phyloP scores from a whole-genome alignment of 2,113 vertebrate species.

The Tenrec ecaudatus region DNA sequence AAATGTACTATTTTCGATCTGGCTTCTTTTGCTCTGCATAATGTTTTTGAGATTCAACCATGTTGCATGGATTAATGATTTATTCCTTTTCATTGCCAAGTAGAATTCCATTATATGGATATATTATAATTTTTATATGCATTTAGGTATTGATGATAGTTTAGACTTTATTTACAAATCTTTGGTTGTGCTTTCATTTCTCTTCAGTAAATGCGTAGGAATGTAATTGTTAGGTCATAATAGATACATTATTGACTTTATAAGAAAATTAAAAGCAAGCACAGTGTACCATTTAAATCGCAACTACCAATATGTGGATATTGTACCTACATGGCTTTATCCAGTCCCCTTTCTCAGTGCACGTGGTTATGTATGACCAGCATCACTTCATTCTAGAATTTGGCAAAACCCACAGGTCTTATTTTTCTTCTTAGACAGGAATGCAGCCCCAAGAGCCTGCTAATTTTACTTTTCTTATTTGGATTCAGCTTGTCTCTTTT shows the following conservation, averaged over 20 bases:
- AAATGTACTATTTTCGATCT: background rate
- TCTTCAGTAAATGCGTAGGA: constrained; percentile 13
- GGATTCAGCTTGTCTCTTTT: constrained; percentile 21
- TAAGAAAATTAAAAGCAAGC: background rate
- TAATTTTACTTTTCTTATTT: constrained; percentile 49
- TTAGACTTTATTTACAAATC: constrained; percentile 37
- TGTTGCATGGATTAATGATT: background rate
- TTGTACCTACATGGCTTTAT: constrained; percentile 6
- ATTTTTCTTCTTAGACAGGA: constrained; percentile 7
- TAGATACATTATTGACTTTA: constrained; percentile 6
- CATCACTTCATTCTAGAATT: constrained; percentile 25
- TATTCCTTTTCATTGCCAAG: constrained; percentile 32
- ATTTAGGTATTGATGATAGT: background rate
- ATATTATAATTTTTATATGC: constrained; percentile 31
- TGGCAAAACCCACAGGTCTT: constrained; percentile 37
- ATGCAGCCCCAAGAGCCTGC: background rate
- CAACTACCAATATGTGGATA: background rate
- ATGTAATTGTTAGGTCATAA: background rate
- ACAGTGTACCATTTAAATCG: background rate
- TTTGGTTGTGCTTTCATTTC: constrained; percentile 54
- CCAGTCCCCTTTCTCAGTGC: background rate
- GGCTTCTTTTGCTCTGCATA: background rate
- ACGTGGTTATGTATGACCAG: background rate
- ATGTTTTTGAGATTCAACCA: background rate
- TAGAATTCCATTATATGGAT: constrained; percentile 8